phyloP scores from a whole-genome alignment of 64 coral and sea anemone genomes.

The Hydrozoanthus tunicans region DNA sequence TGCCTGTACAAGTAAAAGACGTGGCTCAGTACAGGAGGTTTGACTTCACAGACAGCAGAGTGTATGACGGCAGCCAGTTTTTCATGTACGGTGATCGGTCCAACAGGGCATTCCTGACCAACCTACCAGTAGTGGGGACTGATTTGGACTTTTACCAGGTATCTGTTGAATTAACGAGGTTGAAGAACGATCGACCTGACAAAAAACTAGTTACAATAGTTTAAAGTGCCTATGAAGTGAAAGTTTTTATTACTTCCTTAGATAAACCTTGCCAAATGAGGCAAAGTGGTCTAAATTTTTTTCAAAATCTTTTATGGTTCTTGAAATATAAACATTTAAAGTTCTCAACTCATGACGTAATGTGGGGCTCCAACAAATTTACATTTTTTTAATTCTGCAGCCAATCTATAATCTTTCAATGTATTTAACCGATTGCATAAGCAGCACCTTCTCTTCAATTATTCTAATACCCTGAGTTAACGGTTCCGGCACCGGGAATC shows the following conservation, averaged over 20 bases:
- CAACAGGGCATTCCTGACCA: constrained; percentile 29
- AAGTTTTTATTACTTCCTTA: background rate
- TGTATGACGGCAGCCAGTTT: constrained; percentile 20
- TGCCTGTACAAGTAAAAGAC: constrained; percentile 23
- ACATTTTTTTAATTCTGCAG: too few species aligned
- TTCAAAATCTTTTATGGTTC: too few species aligned
- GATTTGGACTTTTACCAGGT: constrained; percentile 67
- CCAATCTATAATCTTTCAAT: too few species aligned
- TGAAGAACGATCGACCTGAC: background rate
- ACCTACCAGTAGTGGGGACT: constrained; percentile 3
- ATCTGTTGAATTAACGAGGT: background rate
- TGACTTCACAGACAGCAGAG: background rate
- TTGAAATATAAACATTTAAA: too few species aligned
- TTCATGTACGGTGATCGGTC: constrained; percentile 38
- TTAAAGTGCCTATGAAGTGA: background rate
- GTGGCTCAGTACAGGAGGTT: background rate
- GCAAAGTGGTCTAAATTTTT: too few species aligned
- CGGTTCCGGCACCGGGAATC: too few species aligned
- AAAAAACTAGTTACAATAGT: background rate
- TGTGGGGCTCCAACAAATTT: too few species aligned
- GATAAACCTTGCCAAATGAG: too few species aligned
- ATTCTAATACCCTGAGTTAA: too few species aligned
- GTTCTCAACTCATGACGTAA: too few species aligned
- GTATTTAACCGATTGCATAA: too few species aligned
- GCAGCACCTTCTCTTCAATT: too few species aligned